phyloP scores from a whole-genome alignment of 2,113 vertebrate genomes.

The Lepus timidus region DNA sequence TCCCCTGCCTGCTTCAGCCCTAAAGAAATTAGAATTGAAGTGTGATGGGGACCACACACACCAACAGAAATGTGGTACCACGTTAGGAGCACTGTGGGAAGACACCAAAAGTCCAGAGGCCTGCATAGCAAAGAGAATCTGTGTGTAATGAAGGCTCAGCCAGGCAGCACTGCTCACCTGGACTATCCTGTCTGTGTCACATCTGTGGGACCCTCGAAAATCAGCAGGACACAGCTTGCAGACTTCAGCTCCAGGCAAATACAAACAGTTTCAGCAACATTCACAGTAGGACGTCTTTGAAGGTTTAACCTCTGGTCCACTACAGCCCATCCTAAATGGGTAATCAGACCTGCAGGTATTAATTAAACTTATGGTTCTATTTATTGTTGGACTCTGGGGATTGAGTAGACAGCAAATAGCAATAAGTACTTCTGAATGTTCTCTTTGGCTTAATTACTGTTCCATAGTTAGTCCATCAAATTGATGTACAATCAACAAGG shows the following conservation, averaged over 20 bases:
- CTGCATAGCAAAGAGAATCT: background rate
- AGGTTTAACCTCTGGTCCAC: constrained; percentile 84
- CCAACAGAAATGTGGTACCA: background rate
- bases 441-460: constrained; percentile 89
- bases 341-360: constrained; percentile 88
- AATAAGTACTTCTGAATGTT: constrained; percentile 88
- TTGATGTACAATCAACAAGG: constrained; percentile 86
- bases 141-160: fast-evolving
- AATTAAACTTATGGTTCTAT: constrained; percentile 90
- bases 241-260: background rate
- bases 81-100: background rate
- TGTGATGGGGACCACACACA: background rate
- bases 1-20: background rate
- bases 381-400: constrained; percentile 88
- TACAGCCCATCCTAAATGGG: constrained; percentile 80
- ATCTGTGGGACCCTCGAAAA: background rate
- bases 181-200: background rate
- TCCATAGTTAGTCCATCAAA: constrained; percentile 87
- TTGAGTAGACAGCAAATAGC: constrained; percentile 86
- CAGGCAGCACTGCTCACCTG: background rate
- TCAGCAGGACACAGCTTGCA: background rate
- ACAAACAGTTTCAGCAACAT: constrained; percentile 45
- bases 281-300: constrained; percentile 67
- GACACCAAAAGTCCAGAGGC: background rate
- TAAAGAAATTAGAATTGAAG: background rate